Conservation (phyloP, 2,113 vertebrate genomes). For the Ailuropoda melanoleuca region DNA sequence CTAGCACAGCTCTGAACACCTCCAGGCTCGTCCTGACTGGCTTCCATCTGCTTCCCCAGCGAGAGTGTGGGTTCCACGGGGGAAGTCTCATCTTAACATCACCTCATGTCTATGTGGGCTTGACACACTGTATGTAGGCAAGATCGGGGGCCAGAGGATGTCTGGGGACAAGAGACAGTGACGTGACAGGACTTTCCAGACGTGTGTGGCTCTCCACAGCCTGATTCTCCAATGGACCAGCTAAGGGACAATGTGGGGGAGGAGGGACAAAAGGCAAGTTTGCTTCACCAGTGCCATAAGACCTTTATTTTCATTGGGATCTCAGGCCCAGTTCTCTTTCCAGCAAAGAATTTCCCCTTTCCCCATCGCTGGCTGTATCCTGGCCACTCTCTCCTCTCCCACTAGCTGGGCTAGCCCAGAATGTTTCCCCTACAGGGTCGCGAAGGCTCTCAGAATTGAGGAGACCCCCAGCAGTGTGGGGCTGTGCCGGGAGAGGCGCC, state of each 20-base stretch:
- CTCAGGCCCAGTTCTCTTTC: background rate
- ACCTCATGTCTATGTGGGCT: background rate
- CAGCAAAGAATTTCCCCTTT: background rate
- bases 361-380: background rate
- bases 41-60: background rate
- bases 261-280: background rate
- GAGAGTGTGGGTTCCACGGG: rapidly evolving
- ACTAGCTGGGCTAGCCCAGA: background rate
- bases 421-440: background rate
- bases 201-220: background rate
- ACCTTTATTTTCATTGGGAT: constrained; percentile 62
- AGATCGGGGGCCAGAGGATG: background rate
- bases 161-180: background rate
- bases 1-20: background rate
- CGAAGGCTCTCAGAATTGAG: background rate
- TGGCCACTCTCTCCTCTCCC: background rate
- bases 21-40: background rate
- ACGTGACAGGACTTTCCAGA: background rate
- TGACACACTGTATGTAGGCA: background rate
- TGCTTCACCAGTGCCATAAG: background rate
- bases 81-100: background rate
- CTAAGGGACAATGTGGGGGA: background rate
- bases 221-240: background rate
- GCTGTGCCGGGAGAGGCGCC: background rate
- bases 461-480: background rate